Evolutionary conservation across 2,888 invertebrate genomes (phyloP), one percentile per base, ranked within the genome.

Genomic region (Lasius fuliginosus): DNA sequence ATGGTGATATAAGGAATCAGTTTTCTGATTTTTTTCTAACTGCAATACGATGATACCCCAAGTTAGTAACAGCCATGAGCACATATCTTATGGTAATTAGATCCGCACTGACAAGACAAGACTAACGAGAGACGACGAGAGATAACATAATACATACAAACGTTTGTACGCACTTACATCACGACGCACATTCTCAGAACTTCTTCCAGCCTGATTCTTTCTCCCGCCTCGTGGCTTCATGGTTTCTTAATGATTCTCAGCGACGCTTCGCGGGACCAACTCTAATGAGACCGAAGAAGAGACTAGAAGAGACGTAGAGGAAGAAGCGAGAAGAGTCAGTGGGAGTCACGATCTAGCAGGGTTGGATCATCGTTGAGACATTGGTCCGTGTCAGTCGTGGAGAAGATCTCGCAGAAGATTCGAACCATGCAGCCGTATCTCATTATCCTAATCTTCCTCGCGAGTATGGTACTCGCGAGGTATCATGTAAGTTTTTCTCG

Each of bases 381-480:
- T 68, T 23, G 36, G n/a, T 40, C 15, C 27, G 68, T 23, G 23
- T 49, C 91, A 90, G 92, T 91, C 89, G 87, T 83, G 64, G 71
- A 87, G 90, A 91, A 90, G 88, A 85, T 87, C 87, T 85, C 88
- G 81, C 88, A 85, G 85, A 89, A 90, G 87, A 85, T 84, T 87
- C 86, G 85, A 91, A 82, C 84, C 90, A 94, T 94, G 93, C 85
- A 89, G 87, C 86, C 84, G 75, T 84, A 86, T 83, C 85, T 92
- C 65, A 30, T 88, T 67, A 79, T 92, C 75, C 46, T 92, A 77
- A 68, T 92, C 81, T 86, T 90, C 58, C 81, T 90, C 77, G 74
- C 84, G 64, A 87, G 88, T 49, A 79, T 86, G n/a, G 89, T 86
- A 18, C 81, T 91, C 67, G 91, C 91, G 42, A 76, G 49, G 56